Percentiles rank a stretch among this genome's conserved stretches.
Evolutionary conservation across 2,797 vertebrate species (phyloP).

Genomic region (Harpagifer antarcticus): DNA sequence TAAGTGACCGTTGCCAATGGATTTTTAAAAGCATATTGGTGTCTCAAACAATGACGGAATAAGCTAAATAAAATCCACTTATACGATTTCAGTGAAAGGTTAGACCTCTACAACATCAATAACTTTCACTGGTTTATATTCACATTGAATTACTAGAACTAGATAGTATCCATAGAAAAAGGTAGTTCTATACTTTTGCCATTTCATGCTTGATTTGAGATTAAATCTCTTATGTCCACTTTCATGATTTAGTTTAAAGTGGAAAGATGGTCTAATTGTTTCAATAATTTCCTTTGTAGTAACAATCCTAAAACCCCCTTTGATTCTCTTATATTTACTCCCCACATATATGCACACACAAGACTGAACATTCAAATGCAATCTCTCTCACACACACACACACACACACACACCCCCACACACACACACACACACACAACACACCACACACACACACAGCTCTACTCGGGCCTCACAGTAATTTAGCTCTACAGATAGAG

Average conservation of each 20-base stretch:
- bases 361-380: not conserved
- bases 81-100: slow-evolving; percentile 56
- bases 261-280: slow-evolving; percentile 57
- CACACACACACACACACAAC: slow-evolving; percentile 5
- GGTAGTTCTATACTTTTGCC: slow-evolving; percentile 45
- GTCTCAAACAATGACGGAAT: slow-evolving; percentile 50
- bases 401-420: slow-evolving; percentile 2
- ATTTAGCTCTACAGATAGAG: slow-evolving; percentile 65
- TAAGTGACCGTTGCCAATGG: slow-evolving; percentile 24
- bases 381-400: not conserved
- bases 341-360: slow-evolving; percentile 24
- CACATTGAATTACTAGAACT: slow-evolving; percentile 59
- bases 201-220: slow-evolving; percentile 62
- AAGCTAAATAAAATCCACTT: slow-evolving; percentile 23
- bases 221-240: slow-evolving; percentile 56
- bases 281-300: slow-evolving; percentile 46
- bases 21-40: slow-evolving; percentile 37
- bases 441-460: slow-evolving; percentile 53
- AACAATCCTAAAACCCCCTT: slow-evolving; percentile 61
- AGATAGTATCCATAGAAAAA: slow-evolving; percentile 48
- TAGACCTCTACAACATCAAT: slow-evolving; percentile 59
- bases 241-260: slow-evolving; percentile 59
- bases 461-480: slow-evolving; percentile 78
- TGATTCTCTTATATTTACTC: slow-evolving; percentile 55
- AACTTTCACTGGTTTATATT: slow-evolving; percentile 62